Conservation (phyloP, 2,113 vertebrate species). For the Ceratotherium simum region DNA sequence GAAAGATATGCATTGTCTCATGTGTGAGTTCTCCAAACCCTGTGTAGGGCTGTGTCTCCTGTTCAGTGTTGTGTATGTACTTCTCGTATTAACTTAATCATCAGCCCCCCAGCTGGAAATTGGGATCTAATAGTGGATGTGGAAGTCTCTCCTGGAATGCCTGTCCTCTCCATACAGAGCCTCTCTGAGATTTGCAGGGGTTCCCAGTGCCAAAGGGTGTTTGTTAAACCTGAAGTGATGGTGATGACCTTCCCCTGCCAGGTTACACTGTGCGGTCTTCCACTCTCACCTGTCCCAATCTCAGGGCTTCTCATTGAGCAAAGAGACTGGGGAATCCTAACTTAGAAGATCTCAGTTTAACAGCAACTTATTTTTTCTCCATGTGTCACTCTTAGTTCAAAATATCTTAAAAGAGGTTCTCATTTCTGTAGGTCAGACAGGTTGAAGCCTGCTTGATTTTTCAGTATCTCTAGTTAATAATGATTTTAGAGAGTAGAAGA, state of each 20-base stretch:
- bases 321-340: not conserved
- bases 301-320: not conserved
- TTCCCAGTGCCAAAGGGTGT: not conserved
- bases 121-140: not conserved
- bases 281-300: not conserved
- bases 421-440: constrained; percentile 44
- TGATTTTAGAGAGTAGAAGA: constrained; percentile 47
- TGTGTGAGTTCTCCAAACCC: not conserved
- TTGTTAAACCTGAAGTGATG: not conserved
- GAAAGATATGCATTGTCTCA: not conserved
- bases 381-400: constrained; percentile 54
- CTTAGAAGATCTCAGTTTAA: constrained; percentile 1
- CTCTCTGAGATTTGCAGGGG: not conserved
- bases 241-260: not conserved
- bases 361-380: not conserved
- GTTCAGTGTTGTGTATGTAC: not conserved
- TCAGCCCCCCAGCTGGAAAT: not conserved
- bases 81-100: not conserved
- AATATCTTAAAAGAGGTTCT: constrained; percentile 22
- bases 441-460: constrained; percentile 50
- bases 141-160: not conserved
- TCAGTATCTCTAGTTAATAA: constrained; percentile 26
- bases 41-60: not conserved
- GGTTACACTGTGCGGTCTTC: not conserved
- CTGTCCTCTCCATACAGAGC: not conserved